Base-by-base conservation (phyloP, 1,140 invertebrate species). In the Pseudomyrmex concolor region DNA sequence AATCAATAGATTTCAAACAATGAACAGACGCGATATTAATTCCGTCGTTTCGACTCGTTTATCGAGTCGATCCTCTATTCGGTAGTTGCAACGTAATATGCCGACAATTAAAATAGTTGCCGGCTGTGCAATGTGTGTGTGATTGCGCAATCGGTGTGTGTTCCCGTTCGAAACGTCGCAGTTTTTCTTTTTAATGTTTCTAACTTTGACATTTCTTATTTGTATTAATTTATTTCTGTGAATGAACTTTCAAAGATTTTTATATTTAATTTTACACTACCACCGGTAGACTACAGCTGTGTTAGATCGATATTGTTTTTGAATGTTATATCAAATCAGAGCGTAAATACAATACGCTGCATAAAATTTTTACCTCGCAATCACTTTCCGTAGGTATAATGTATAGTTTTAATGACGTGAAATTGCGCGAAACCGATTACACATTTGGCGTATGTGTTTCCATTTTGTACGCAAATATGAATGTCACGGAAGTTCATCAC, bases 31-130 rank as follows among this genome's bases (percentile, higher is more conserved):
- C 22, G 66, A 80, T 80, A 80, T 80, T 71, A 80, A 80, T 71
- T 80, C 22, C 64, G 15, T 48, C 43, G n/a, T n/a, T n/a, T n/a
- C n/a, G n/a, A 70, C 66, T 80, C 59, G 76, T 80, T 80, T 80
- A 80, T 80, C 43, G 54, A 71, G n/a, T n/a, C 54, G n/a, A 80
- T 48, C 43, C 54, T 50, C 54, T 70, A 80, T 50, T 74, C 45
- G 55, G n/a, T 66, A 86, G 71, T 86, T 68, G 59, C 60, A 86
- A 76, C 43, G 86, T 64, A 85, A 83, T 87, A 72, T 62, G 54
- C 54, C 25, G 22, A 43, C 55, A 70, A 80, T 80, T 70, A 80
- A 80, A 80, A 80, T 80, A 70, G 54, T 57, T 57, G 10, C 59
- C 55, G 54, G 43, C 45, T 70, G n/a, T 7, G 34, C 78, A 59